phyloP scores from a whole-genome alignment of 2,113 vertebrate species.

The Patagioenas fasciata region DNA sequence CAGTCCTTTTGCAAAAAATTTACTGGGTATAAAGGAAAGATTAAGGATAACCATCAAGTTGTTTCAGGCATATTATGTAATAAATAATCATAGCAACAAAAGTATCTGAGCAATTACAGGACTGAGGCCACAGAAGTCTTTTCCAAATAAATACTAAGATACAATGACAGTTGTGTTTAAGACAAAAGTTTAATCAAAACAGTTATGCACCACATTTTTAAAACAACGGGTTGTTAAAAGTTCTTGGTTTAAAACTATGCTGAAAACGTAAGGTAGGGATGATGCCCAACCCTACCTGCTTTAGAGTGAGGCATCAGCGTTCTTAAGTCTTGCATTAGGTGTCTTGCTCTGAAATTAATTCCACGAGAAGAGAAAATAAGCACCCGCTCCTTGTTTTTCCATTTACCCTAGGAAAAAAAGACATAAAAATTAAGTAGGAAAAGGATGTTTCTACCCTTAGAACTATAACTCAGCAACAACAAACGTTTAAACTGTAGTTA shows the following conservation, averaged over 20 bases:
- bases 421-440: background rate
- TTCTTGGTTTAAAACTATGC: background rate
- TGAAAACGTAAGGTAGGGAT: fast-evolving
- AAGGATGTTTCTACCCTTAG: background rate
- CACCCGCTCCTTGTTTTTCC: conserved; percentile 96
- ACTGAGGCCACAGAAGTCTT: fast-evolving
- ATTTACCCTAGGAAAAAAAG: conserved; percentile 83
- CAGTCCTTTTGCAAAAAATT: background rate
- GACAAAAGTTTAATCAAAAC: background rate
- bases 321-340: conserved; percentile 93
- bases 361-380: conserved; percentile 97
- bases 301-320: conserved; percentile 96
- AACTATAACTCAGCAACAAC: background rate
- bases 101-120: background rate
- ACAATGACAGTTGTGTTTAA: fast-evolving
- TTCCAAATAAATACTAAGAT: background rate
- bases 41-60: background rate
- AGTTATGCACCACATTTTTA: background rate
- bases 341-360: conserved; percentile 93
- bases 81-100: background rate
- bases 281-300: conserved; percentile 77
- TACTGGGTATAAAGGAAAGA: background rate
- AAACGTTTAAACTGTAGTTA: fast-evolving
- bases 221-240: background rate
- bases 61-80: background rate